A percentile compares a stretch with the other conserved stretches of the same genome.
phyloP scores from a whole-genome alignment of 2,113 vertebrate species.

The Lophura nycthemera region DNA sequence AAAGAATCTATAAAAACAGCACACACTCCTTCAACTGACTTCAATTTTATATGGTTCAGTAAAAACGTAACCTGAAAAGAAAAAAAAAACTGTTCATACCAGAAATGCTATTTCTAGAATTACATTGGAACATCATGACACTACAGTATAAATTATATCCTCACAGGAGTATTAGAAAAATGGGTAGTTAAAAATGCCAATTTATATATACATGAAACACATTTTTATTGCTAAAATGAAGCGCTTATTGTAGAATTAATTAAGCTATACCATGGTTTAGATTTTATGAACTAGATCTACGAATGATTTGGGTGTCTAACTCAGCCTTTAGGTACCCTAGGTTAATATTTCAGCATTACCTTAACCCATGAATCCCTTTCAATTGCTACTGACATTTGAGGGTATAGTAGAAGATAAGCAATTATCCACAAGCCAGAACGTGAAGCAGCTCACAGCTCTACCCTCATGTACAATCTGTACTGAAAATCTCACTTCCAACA shows the following conservation, averaged over 20 bases:
- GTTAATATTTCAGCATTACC: not conserved
- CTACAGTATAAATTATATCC: conserved; percentile 35
- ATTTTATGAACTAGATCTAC: conserved; percentile 32
- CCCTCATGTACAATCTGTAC: not conserved
- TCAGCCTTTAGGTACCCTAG: conserved; percentile 2
- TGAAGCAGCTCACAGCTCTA: not conserved
- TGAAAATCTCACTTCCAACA: conserved; percentile 1
- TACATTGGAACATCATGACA: not conserved
- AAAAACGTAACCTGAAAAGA: not conserved
- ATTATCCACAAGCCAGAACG: not conserved
- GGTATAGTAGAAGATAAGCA: not conserved
- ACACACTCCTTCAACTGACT: not conserved
- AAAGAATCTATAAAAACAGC: not conserved
- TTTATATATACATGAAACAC: conserved; percentile 25
- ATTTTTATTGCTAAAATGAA: conserved; percentile 47
- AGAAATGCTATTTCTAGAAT: conserved; percentile 29
- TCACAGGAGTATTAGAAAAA: conserved; percentile 31
- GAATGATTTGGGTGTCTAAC: not conserved
- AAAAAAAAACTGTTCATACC: not conserved
- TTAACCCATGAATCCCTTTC: not conserved
- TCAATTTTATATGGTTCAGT: not conserved
- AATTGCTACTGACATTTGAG: not conserved
- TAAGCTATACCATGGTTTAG: not conserved
- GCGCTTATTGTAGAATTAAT: conserved; percentile 29
- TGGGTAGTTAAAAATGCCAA: conserved; percentile 45